Percentiles rank a stretch among this genome's conserved stretches.
Conservation (phyloP, 1,140 invertebrate genomes). For the Amyelois transitella region DNA sequence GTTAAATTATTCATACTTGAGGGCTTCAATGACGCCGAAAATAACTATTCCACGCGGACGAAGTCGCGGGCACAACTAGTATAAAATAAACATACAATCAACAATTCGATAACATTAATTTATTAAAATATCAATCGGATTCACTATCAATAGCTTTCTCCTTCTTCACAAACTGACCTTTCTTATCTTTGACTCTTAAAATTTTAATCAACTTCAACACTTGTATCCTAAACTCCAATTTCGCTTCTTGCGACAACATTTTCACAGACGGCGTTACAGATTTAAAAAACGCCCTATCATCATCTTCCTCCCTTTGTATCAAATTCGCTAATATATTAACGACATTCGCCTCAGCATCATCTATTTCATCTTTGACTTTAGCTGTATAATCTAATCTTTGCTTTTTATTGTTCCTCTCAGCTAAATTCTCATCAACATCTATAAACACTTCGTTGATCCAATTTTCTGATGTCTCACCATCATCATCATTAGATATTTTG, state of each 20-base stretch:
- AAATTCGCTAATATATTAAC: constrained; percentile 26
- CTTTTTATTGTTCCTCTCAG: constrained; percentile 14
- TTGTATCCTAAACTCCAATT: constrained; percentile 39
- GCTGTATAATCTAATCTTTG: constrained; percentile 17
- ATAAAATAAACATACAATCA: too few species aligned
- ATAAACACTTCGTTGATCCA: constrained; percentile 30
- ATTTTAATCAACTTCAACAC: constrained; percentile 34
- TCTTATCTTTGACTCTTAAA: constrained; percentile 25
- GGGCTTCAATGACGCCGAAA: too few species aligned
- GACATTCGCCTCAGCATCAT: constrained; percentile 18
- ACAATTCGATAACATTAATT: neutral
- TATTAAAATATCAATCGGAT: neutral
- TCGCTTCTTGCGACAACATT: constrained; percentile 25
- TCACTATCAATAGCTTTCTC: neutral
- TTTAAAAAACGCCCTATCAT: constrained; percentile 42
- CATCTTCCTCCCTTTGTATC: constrained; percentile 36
- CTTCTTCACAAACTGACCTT: neutral
- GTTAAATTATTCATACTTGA: too few species aligned
- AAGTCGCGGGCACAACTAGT: too few species aligned
- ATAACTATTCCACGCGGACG: too few species aligned
- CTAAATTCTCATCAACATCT: constrained; percentile 21
- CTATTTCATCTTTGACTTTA: constrained; percentile 10
- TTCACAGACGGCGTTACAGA: constrained; percentile 40
- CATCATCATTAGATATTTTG: neutral
- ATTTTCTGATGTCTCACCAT: constrained; percentile 16